Percentiles rank a stretch among this genome's conserved stretches.
Evolutionary conservation across 2,113 vertebrate genomes (phyloP).

Genomic region (Callospermophilus lateralis): DNA sequence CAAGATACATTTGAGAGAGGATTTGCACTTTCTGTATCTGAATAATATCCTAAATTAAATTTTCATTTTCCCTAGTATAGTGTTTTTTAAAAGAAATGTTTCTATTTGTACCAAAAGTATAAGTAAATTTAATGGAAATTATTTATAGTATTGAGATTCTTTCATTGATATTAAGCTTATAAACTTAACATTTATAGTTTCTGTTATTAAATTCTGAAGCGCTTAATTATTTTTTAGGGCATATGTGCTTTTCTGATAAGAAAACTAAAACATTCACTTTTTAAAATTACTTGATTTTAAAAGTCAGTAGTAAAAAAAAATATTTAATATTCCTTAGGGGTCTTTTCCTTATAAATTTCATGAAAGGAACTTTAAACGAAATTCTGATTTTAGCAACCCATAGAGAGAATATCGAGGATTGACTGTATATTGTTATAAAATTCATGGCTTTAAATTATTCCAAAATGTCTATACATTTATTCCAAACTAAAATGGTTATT

Average conservation of each 20-base stretch:
- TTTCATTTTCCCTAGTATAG: neutral
- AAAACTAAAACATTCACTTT: conserved; percentile 24
- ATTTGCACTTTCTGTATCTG: conserved; percentile 17
- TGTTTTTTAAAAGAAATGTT: conserved; percentile 10
- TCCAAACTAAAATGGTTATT: conserved; percentile 31
- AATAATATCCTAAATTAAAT: conserved; percentile 47
- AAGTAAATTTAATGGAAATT: neutral
- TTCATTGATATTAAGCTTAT: neutral
- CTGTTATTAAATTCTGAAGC: neutral
- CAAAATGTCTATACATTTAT: neutral
- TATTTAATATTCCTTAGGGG: neutral
- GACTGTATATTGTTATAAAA: neutral
- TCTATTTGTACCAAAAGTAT: conserved; percentile 54
- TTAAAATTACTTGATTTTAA: conserved; percentile 42
- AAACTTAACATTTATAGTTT: neutral
- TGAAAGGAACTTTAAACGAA: conserved; percentile 44
- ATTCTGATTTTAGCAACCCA: neutral
- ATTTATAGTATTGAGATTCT: neutral
- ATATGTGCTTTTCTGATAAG: neutral
- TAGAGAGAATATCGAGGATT: conserved; percentile 8
- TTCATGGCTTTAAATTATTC: conserved; percentile 15
- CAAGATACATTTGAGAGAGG: neutral
- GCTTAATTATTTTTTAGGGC: conserved; percentile 6
- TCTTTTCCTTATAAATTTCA: conserved; percentile 20
- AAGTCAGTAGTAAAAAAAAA: neutral